phyloP scores from a whole-genome alignment of 1,140 invertebrate species.

The Helicoverpa zea region DNA sequence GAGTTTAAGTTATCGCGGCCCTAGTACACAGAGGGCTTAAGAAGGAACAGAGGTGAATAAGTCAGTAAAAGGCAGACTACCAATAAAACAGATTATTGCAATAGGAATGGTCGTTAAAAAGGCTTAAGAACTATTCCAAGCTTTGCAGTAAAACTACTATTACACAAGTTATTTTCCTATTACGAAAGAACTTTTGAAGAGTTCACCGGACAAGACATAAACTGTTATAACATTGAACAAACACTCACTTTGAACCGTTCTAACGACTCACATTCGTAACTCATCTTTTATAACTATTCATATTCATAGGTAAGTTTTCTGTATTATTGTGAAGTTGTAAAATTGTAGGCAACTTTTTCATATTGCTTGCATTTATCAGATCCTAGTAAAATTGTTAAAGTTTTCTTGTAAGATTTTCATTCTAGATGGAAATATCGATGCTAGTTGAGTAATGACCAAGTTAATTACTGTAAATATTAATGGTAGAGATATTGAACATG shows the following conservation, averaged over 20 bases:
- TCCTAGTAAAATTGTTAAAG: neutral
- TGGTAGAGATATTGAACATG: too few relatives aligned
- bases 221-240: slow-evolving; percentile 33
- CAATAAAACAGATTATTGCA: too few relatives aligned
- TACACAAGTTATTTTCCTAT: slow-evolving; percentile 22
- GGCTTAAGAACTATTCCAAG: neutral
- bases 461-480: too few relatives aligned
- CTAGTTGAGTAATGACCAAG: too few relatives aligned
- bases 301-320: neutral
- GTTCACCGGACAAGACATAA: neutral
- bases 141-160: neutral
- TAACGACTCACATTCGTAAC: slow-evolving; percentile 14
- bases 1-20: too few relatives aligned
- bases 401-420: too few relatives aligned
- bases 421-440: too few relatives aligned
- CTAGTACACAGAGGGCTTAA: too few relatives aligned
- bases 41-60: too few relatives aligned
- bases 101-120: too few relatives aligned
- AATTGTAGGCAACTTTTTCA: too few relatives aligned
- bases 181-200: slow-evolving; percentile 25
- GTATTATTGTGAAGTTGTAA: neutral
- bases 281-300: neutral
- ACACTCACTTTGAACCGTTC: neutral
- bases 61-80: too few relatives aligned
- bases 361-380: neutral